Evolutionary conservation across 2,113 vertebrate genomes (phyloP).

Genomic region (Poicephalus gulielmi): DNA sequence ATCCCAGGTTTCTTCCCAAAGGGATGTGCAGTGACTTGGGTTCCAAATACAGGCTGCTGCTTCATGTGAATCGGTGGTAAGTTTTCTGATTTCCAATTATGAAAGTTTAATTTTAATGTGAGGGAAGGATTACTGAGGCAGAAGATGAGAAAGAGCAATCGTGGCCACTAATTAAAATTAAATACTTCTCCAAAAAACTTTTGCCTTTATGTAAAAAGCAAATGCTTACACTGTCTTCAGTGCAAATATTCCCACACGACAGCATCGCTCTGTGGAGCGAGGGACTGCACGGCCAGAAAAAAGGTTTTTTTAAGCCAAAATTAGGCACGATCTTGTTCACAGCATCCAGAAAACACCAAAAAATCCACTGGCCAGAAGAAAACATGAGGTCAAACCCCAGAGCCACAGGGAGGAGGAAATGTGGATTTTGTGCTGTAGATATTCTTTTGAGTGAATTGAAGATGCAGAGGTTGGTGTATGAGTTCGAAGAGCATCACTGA

Average conservation of each 20-base stretch:
- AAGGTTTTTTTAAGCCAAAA: background rate
- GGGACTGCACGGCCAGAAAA: background rate
- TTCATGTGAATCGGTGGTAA: background rate
- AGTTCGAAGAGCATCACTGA: background rate
- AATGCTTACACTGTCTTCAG: background rate
- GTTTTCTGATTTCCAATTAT: background rate
- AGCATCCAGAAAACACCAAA: background rate
- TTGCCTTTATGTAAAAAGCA: background rate
- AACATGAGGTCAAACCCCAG: background rate
- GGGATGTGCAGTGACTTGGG: background rate
- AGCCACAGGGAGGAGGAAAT: background rate
- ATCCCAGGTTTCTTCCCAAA: background rate
- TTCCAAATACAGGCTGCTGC: background rate
- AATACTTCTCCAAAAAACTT: background rate
- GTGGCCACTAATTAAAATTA: conserved; percentile 15
- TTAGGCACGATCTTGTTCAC: background rate
- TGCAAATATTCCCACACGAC: background rate
- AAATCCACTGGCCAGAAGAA: background rate
- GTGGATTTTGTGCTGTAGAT: background rate
- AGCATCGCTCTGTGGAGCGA: fast-evolving
- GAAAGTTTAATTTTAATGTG: background rate
- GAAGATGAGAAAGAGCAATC: background rate
- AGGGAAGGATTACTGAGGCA: background rate
- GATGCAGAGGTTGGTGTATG: background rate
- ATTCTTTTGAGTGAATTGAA: background rate